phyloP scores from a whole-genome alignment of 2,888 invertebrate genomes.

The Papilio protenor region DNA sequence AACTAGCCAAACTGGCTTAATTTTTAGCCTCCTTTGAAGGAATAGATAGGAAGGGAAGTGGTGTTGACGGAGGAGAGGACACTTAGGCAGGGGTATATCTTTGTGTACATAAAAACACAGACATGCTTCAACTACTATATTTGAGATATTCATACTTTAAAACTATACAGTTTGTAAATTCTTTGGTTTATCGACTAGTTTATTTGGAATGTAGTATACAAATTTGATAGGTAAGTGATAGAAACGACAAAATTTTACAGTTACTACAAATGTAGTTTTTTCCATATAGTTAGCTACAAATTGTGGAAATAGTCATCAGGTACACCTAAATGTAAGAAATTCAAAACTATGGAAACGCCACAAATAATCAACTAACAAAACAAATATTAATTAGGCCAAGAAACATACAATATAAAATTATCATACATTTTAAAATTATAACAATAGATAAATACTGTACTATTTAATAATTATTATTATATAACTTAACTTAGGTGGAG shows the following conservation, averaged over 20 bases:
- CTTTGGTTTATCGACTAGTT: slow-evolving; percentile 44
- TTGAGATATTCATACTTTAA: slow-evolving; percentile 41
- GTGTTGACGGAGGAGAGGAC: too few relatives aligned
- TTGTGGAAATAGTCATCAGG: not conserved
- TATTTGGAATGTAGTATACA: slow-evolving; percentile 23
- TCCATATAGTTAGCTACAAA: not conserved
- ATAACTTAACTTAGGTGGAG: too few relatives aligned
- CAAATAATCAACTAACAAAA: slow-evolving; percentile 11
- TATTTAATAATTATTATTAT: slow-evolving; percentile 8
- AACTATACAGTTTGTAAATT: slow-evolving; percentile 45
- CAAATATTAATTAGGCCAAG: slow-evolving; percentile 38
- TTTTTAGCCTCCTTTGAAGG: too few relatives aligned
- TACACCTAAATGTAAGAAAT: not conserved
- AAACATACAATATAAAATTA: slow-evolving; percentile 15
- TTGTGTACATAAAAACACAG: slow-evolving; percentile 4
- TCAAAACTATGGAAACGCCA: slow-evolving; percentile 25
- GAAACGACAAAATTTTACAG: not conserved
- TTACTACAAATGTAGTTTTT: not conserved
- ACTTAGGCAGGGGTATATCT: too few relatives aligned
- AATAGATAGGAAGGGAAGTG: too few relatives aligned
- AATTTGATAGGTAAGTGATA: not conserved
- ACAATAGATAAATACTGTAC: not conserved
- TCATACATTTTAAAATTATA: not conserved
- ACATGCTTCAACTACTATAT: slow-evolving; percentile 47
- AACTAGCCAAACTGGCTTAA: too few relatives aligned